Base-by-base conservation (phyloP, 2,797 vertebrate species). In the Halcyon smyrnensis region DNA sequence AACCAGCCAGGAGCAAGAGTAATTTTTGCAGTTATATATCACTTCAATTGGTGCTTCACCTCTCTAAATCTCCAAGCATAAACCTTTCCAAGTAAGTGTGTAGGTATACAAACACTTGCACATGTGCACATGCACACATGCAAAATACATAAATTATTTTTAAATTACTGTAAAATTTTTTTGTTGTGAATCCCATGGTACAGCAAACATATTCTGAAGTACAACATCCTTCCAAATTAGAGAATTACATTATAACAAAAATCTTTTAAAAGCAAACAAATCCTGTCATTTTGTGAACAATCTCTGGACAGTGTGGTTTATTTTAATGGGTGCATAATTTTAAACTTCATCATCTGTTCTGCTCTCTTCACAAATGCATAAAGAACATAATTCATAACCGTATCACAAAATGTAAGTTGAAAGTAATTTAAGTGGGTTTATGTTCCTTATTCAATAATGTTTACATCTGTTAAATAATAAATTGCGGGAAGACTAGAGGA, bases 301-400 rank as follows among this genome's bases (percentile, higher is more conserved):
- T 76, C 18, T 64, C 25, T 68, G n/a, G 59, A 14, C 48, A 34
- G 17, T 24, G 19, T 57, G 81, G 13, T 3, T 88, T 81, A 90
- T 85, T 96, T 74, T 93, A 94, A 92, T 71, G 25, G 32, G 11
- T 41, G 9, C 20, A 39, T 34, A 64, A 69, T 87, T 94, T 95
- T 79, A 96, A 97, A 88, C 30, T 28, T 92, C 43, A 74, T 34
- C 60, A 84, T 92, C 67, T 97, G 36, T 63, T 92, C 50, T 89
- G 67, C 12, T 65, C 8, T 94, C n/a, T 91, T 93, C 86, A 87
- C 20, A 93, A 73, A 79, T 60, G 36, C 9, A 95, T 63, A 87
- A 90, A 90, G 36, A 80, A 27, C 27, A 69, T 75, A 95, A 93
- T 92, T 77, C 69, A 96, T 30, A 87, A 56, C 57, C 85, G 9